phyloP scores from a whole-genome alignment of 2,113 vertebrate species.

The Melierax canorus region DNA sequence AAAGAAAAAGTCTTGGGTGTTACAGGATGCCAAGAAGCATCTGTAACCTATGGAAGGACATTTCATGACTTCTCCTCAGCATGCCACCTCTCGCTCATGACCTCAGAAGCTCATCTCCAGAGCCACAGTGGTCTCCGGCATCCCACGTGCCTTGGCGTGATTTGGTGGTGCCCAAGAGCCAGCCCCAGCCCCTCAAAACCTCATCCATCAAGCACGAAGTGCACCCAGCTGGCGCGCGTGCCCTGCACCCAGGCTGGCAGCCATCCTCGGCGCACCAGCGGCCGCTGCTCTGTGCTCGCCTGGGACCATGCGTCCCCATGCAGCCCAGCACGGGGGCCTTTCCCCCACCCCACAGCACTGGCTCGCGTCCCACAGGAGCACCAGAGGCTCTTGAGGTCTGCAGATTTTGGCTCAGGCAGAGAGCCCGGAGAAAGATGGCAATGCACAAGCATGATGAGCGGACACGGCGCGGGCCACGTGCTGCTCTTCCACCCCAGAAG shows the following conservation, averaged over 20 bases:
- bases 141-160: background rate
- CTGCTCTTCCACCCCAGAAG: background rate
- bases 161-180: background rate
- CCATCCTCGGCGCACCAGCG: fast-evolving
- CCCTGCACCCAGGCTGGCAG: background rate
- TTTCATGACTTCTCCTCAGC: background rate
- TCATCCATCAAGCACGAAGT: background rate
- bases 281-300: background rate
- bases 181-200: background rate
- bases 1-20: background rate
- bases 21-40: background rate
- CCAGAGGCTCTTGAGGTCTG: background rate
- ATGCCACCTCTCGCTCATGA: fast-evolving
- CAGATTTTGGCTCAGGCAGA: background rate
- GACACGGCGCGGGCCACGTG: fast-evolving
- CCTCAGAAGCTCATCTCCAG: background rate
- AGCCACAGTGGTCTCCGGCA: fast-evolving
- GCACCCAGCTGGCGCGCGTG: fast-evolving
- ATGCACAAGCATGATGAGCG: fast-evolving
- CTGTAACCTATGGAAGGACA: background rate
- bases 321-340: background rate
- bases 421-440: background rate
- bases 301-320: fast-evolving
- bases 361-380: background rate
- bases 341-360: background rate